These are phyloP conservation scores for Pseudochirops corinnae DNA, from an alignment of 2,797 vertebrate species.

Conservation along the genomic window DNA sequence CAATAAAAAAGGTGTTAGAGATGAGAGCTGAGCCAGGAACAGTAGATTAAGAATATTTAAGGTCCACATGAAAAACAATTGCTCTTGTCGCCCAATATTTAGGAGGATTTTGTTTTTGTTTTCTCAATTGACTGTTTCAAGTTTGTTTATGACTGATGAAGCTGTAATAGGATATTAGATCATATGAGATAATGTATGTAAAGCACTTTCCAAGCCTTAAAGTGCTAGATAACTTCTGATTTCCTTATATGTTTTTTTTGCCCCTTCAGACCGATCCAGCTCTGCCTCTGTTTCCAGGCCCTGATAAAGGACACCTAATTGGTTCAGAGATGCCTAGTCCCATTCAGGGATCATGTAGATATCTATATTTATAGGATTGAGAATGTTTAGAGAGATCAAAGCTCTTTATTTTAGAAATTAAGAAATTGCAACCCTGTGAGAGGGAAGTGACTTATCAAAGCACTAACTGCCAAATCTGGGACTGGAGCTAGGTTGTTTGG, in stretches of 20 bases:
- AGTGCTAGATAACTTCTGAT: background rate
- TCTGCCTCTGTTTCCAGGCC: conserved; percentile 20
- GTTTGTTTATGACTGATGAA: conserved; percentile 25
- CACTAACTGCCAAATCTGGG: background rate
- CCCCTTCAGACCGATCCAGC: background rate
- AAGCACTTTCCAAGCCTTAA: background rate
- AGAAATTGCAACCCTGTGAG: background rate
- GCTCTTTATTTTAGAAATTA: background rate
- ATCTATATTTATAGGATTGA: conserved; percentile 12
- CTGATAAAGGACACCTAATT: background rate
- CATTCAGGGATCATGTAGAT: background rate
- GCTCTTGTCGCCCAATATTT: conserved; percentile 4
- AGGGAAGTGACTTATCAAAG: background rate
- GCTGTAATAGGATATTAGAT: background rate
- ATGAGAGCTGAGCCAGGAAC: conserved; percentile 13
- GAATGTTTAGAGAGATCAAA: background rate
- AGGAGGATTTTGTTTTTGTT: background rate
- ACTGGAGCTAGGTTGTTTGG: background rate
- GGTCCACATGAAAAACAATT: background rate
- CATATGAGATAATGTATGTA: background rate
- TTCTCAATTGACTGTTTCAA: background rate
- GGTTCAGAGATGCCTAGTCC: background rate
- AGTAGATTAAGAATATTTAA: background rate
- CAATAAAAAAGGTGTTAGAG: conserved; percentile 48
- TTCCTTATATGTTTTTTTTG: background rate